phyloP scores from a whole-genome alignment of 2,113 vertebrate genomes.

The Axis porcinus region DNA sequence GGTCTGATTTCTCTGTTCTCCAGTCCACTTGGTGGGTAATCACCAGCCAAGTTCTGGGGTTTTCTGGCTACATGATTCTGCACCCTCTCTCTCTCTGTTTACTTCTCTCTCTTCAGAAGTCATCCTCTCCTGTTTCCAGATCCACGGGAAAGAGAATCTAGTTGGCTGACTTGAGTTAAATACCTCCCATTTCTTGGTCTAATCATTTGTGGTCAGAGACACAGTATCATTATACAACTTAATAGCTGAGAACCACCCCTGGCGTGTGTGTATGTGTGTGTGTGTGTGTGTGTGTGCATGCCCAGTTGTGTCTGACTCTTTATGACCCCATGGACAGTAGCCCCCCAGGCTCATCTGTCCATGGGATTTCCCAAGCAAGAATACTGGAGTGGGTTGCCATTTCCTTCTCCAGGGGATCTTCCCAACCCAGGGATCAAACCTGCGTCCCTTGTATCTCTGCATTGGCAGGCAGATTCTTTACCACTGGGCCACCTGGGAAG shows the following conservation, averaged over 20 bases:
- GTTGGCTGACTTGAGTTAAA: background rate
- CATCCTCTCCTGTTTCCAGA: background rate
- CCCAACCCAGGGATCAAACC: background rate
- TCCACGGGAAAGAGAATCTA: background rate
- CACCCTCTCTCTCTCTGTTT: background rate
- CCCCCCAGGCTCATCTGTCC: background rate
- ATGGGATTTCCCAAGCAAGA: background rate
- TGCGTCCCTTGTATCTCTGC: rapidly evolving
- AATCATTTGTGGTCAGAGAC: background rate
- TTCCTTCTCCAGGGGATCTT: background rate
- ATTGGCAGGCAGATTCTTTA: background rate
- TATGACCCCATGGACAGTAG: rapidly evolving
- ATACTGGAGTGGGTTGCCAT: background rate
- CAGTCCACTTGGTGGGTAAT: background rate
- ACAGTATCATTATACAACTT: background rate
- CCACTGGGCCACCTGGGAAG: background rate
- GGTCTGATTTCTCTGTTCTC: background rate
- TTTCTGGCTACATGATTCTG: background rate
- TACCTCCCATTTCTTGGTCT: too few relatives aligned
- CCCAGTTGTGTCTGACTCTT: background rate
- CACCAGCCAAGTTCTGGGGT: background rate
- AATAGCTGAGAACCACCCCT: background rate
- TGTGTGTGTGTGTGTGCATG: rapidly evolving
- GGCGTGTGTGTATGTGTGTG: background rate
- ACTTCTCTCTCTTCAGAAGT: background rate